phyloP scores from a whole-genome alignment of 2,888 invertebrate genomes.

The Calameuta pallipes region DNA sequence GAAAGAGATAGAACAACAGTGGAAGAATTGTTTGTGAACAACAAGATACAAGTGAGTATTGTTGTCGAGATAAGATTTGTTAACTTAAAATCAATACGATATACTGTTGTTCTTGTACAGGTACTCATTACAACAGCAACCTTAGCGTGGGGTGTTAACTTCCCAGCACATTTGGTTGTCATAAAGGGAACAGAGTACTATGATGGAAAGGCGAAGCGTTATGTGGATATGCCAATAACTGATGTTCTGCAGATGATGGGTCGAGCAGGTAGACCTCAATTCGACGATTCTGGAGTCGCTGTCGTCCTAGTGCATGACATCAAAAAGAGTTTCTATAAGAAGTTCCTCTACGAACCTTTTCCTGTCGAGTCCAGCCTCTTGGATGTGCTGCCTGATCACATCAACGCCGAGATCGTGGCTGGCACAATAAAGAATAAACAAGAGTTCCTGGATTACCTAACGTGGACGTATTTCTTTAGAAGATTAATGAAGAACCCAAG shows the following conservation, averaged over 20 bases:
- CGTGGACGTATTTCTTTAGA: slow-evolving; percentile 98
- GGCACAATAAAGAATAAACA: slow-evolving; percentile 94
- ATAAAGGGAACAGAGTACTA: slow-evolving; percentile 99
- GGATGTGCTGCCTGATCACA: slow-evolving; percentile 92
- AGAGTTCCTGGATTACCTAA: slow-evolving; percentile 95
- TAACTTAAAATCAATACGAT: background rate
- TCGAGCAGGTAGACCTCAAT: slow-evolving; percentile 97
- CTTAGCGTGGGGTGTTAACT: slow-evolving; percentile 99
- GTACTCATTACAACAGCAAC: slow-evolving; percentile 97
- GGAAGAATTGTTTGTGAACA: slow-evolving; percentile 93
- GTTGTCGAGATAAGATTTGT: background rate
- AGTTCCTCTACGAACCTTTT: slow-evolving; percentile 98
- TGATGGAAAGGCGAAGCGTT: slow-evolving; percentile 95
- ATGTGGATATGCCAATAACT: slow-evolving; percentile 99
- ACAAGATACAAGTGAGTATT: slow-evolving; percentile 87
- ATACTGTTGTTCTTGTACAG: slow-evolving; percentile 60
- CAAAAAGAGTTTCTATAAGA: slow-evolving; percentile 99
- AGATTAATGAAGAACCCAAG: slow-evolving; percentile 91
- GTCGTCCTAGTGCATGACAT: slow-evolving; percentile 93
- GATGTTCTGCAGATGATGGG: slow-evolving; percentile 99
- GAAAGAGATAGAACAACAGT: slow-evolving; percentile 91
- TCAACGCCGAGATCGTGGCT: slow-evolving; percentile 97
- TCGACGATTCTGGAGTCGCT: slow-evolving; percentile 91
- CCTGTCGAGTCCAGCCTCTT: slow-evolving; percentile 97
- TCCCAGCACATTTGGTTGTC: slow-evolving; percentile 98